Evolutionary conservation across 2,888 invertebrate species (phyloP), one percentile per base, ranked within the genome.

Genomic region (Epirrhoe alternata): DNA sequence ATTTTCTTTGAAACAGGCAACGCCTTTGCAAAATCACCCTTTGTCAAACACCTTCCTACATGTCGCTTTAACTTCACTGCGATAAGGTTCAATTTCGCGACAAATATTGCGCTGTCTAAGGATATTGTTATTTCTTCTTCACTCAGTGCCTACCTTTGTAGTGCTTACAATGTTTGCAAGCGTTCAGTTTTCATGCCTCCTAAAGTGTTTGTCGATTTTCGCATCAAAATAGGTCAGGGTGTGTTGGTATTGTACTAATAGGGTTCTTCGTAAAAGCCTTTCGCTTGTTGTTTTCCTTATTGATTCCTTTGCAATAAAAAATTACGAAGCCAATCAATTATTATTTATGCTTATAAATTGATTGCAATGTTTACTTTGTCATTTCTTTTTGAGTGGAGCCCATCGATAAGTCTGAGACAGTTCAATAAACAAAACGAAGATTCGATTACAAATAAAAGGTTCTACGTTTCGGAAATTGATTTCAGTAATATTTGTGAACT

Each of bases 61-160:
- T 49, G 16, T 51, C 31, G 49, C 54, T 55, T 7, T 69, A 65
- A 65, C 51, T 31, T 38, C 17, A 14, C 7, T 1, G 42, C 3
- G 14, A 55, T 67, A 64, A 63, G 64, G 71, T 65, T 57, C 16
- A 54, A 42, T 60, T 62, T 65, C 24, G 10, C 16, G 6, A 16
- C 38, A 31, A 12, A 45, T 52, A 8, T 10, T 12, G 53, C n/a
- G 16, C 30, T 61, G 10, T 59, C 57, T 61, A 78, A 80, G 76
- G 74, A 80, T 81, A 83, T 79, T 81, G 79, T 84, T 82, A 83
- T 84, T 82, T 81, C 76, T 80, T 72, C 75, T 77, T 77, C 79
- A 73, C 77, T 82, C 77, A 78, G 75, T 77, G 74, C 76, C 76
- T 76, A 78, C 81, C 78, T 79, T 79, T 77, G 75, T 66, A 64